A percentile compares a stretch with the other conserved stretches of the same genome.
Evolutionary conservation across 2,797 vertebrate species (phyloP).

Genomic region (Dicrostonyx torquatus): DNA sequence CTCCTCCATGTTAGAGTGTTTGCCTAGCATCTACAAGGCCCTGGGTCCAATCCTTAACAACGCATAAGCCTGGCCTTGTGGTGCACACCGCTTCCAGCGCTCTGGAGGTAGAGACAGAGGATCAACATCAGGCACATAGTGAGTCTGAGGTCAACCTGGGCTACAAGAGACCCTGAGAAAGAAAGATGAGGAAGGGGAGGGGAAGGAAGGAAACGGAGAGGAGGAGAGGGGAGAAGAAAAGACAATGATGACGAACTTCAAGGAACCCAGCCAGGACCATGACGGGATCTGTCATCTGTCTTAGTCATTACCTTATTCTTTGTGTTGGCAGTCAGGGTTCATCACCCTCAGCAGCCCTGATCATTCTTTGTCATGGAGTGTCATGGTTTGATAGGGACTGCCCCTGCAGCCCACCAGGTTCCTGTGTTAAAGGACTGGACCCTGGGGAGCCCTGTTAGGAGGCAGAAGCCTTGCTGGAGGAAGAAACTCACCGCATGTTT

Average conservation of each 20-base stretch:
- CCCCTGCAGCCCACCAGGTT: background rate
- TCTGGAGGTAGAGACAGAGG: background rate
- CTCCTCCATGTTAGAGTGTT: background rate
- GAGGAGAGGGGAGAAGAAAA: background rate
- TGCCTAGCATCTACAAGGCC: background rate
- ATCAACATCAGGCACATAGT: too few relatives aligned
- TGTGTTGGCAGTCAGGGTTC: fast-evolving
- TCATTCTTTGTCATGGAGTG: background rate
- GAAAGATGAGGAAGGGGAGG: background rate
- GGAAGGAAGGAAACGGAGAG: too few relatives aligned
- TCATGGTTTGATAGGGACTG: too few relatives aligned
- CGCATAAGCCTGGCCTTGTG: background rate
- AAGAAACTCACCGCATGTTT: fast-evolving
- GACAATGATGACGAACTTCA: background rate
- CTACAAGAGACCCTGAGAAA: background rate
- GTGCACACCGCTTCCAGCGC: too few relatives aligned
- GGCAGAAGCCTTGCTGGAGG: background rate
- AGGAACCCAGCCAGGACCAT: background rate
- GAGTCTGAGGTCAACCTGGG: background rate
- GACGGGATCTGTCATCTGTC: background rate
- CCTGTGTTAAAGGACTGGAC: background rate
- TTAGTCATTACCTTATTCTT: too few relatives aligned
- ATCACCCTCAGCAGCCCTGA: background rate
- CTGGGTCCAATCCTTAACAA: background rate
- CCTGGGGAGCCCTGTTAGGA: background rate